phyloP scores from a whole-genome alignment of 2,113 vertebrate species.

The Percina caprodes region DNA sequence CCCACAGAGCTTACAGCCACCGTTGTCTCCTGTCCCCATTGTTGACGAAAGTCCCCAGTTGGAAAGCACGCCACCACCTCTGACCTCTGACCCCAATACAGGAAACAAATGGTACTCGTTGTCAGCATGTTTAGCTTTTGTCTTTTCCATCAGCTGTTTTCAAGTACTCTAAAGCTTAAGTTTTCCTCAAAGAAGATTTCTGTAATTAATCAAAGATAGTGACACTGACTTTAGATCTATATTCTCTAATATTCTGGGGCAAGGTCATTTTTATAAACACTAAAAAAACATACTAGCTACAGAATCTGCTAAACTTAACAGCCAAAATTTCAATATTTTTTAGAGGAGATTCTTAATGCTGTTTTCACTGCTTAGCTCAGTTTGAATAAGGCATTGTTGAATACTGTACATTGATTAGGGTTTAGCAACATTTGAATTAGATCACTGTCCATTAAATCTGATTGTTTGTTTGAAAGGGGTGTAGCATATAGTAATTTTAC shows the following conservation, averaged over 20 bases:
- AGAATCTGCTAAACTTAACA: neutral
- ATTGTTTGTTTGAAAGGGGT: neutral
- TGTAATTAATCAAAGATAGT: neutral
- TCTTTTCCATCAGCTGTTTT: slow-evolving; percentile 14
- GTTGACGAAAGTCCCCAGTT: slow-evolving; percentile 58
- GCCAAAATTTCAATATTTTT: neutral
- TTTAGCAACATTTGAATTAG: neutral
- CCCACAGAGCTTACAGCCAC: slow-evolving; percentile 47
- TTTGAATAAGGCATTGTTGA: too few relatives aligned
- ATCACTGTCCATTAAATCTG: neutral
- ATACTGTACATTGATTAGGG: neutral
- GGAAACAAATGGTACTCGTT: slow-evolving; percentile 64
- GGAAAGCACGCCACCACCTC: slow-evolving; percentile 49
- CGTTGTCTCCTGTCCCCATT: slow-evolving; percentile 46
- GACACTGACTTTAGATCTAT: neutral
- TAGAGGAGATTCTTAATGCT: neutral
- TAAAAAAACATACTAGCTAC: neutral
- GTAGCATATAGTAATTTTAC: neutral
- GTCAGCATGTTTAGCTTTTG: slow-evolving; percentile 46
- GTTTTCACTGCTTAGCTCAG: neutral
- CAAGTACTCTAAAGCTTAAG: neutral
- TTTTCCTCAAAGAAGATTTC: neutral
- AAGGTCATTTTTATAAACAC: neutral
- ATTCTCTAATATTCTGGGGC: neutral
- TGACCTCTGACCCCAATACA: slow-evolving; percentile 70